phyloP scores from a whole-genome alignment of 2,113 vertebrate genomes.

The Pachycephala philippinensis region DNA sequence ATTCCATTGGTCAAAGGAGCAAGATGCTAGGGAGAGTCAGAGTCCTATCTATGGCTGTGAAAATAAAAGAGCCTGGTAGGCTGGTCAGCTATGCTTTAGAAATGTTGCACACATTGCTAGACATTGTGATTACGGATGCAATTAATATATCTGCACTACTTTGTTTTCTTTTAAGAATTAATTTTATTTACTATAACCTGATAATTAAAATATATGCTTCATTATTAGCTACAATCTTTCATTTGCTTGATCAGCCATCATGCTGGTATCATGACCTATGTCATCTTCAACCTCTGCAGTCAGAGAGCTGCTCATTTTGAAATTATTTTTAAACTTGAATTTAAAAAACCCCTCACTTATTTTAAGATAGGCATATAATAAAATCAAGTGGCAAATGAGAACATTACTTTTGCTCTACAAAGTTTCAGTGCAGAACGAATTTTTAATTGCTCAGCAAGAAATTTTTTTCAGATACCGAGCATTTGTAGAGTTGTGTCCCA shows the following conservation, averaged over 20 bases:
- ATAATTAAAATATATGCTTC: neutral
- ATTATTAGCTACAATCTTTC: neutral
- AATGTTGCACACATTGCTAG: neutral
- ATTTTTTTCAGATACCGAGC: neutral
- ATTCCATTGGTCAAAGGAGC: rapidly evolving
- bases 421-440: neutral
- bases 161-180: neutral
- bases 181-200: neutral
- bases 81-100: neutral
- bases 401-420: neutral
- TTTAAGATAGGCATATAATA: neutral
- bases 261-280: neutral
- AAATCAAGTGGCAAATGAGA: neutral
- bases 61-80: neutral
- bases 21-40: neutral
- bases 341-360: neutral
- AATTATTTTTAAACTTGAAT: neutral
- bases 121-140: neutral
- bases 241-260: neutral
- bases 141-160: neutral
- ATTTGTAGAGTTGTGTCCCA: neutral
- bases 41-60: neutral
- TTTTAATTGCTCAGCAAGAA: neutral
- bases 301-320: neutral
- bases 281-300: neutral